Conservation (phyloP, 2,797 vertebrate genomes). For the Hippopotamyrus pictus region DNA sequence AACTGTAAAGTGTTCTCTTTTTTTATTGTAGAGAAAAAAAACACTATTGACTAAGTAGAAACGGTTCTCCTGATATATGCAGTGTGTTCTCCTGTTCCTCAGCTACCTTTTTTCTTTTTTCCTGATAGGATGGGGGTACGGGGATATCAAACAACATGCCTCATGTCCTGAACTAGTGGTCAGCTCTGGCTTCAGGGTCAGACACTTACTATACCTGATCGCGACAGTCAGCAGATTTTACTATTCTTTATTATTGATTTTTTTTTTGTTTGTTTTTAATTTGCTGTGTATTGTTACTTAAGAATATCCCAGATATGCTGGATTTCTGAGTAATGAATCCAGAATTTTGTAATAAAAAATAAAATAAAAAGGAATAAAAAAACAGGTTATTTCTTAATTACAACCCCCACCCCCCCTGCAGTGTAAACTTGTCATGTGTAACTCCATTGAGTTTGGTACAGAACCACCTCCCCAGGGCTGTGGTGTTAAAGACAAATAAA, state of each 20-base stretch:
- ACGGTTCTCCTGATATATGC: constrained; percentile 42
- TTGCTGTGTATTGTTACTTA: constrained; percentile 34
- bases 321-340: constrained; percentile 47
- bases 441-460: constrained; percentile 99
- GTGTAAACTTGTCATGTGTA: constrained; percentile 98
- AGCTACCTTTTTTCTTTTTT: constrained; percentile 13
- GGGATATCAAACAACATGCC: constrained; percentile 49
- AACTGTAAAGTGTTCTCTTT: constrained; percentile 82
- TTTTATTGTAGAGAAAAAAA: constrained; percentile 65
- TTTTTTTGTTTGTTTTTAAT: constrained; percentile 26
- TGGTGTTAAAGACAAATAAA: constrained; percentile 98
- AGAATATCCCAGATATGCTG: constrained; percentile 32
- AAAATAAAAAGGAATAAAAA: constrained; percentile 14
- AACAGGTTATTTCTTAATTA: constrained; percentile 39
- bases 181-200: constrained; percentile 48
- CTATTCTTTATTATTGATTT: constrained; percentile 18
- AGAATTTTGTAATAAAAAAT: constrained; percentile 50
- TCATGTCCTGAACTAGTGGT: constrained; percentile 32
- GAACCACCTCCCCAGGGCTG: constrained; percentile 96
- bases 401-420: constrained; percentile 48
- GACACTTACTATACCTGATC: constrained; percentile 46
- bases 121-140: constrained; percentile 28
- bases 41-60: constrained; percentile 49
- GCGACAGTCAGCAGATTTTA: constrained; percentile 16
- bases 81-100: constrained; percentile 26